Percentiles rank a stretch among this genome's conserved stretches.
phyloP scores from a whole-genome alignment of 2,888 invertebrate genomes.

The Hemithea aestivaria region DNA sequence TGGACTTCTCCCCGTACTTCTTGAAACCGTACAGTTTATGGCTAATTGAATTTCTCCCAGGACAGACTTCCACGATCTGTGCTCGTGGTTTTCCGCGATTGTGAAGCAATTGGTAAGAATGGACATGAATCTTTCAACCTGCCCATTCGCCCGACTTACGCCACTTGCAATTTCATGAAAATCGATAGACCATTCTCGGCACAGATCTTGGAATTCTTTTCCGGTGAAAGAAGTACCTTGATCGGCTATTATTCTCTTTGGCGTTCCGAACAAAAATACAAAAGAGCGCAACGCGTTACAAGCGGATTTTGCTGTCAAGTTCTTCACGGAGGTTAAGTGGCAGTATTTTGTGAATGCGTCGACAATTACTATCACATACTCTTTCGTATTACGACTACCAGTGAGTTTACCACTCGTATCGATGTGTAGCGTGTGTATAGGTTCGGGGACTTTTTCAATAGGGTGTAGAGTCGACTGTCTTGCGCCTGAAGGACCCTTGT shows the following conservation, averaged over 20 bases:
- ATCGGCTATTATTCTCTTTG: slow-evolving; percentile 18
- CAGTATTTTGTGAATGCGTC: slow-evolving; percentile 21
- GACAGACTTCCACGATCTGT: slow-evolving; percentile 21
- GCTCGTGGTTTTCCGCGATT: slow-evolving; percentile 4
- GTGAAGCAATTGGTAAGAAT: slow-evolving; percentile 20
- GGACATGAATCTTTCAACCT: slow-evolving; percentile 23
- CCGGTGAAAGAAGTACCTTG: slow-evolving; percentile 16
- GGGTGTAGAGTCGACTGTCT: slow-evolving; percentile 13
- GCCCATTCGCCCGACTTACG: slow-evolving; percentile 22
- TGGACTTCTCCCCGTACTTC: slow-evolving; percentile 20
- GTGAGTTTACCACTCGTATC: slow-evolving; percentile 15
- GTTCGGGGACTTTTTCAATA: slow-evolving; percentile 13
- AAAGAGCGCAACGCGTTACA: background rate
- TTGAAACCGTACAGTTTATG: slow-evolving; percentile 20
- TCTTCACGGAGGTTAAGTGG: slow-evolving; percentile 5
- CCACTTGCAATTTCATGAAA: slow-evolving; percentile 21
- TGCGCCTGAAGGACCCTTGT: slow-evolving; percentile 11
- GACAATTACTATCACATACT: slow-evolving; percentile 18
- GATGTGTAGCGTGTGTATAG: slow-evolving; percentile 19
- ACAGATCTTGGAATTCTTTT: slow-evolving; percentile 12
- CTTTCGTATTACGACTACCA: slow-evolving; percentile 7
- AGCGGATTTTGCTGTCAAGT: background rate
- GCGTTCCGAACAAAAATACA: too few relatives aligned
- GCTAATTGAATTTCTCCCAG: slow-evolving; percentile 26
- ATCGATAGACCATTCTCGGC: slow-evolving; percentile 12